Percentiles rank a stretch among this genome's conserved stretches.
These are phyloP conservation scores for Polyommatus icarus DNA, from an alignment of 2,888 invertebrate genomes.

Conservation along the genomic window DNA sequence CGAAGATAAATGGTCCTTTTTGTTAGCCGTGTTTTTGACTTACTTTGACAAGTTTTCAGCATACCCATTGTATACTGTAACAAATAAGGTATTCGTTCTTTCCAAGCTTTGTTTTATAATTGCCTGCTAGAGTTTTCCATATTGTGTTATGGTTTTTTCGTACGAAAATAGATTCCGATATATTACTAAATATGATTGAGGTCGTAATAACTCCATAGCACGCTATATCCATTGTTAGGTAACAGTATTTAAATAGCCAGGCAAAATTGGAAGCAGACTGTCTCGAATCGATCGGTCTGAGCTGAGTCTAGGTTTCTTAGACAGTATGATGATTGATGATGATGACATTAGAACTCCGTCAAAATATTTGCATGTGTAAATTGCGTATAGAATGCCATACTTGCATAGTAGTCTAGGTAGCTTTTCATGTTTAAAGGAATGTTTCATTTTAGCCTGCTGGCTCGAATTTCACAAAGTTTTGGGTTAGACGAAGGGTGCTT, in stretches of 20 bases:
- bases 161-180: neutral
- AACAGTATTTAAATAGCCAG: constrained; percentile 43
- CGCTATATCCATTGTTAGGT: constrained; percentile 48
- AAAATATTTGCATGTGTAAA: neutral
- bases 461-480: neutral
- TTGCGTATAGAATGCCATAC: no score
- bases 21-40: neutral
- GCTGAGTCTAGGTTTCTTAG: neutral
- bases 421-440: no score
- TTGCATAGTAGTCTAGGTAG: no score
- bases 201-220: constrained; percentile 32
- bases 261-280: neutral
- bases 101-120: no score
- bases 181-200: neutral
- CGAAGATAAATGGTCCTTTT: neutral
- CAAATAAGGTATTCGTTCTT: neutral
- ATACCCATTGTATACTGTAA: neutral
- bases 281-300: constrained; percentile 2
- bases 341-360: neutral
- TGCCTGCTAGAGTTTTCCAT: neutral
- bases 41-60: constrained; percentile 7
- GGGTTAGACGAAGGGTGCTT: neutral
- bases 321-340: neutral
- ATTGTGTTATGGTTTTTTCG: neutral
- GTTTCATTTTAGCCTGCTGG: neutral